Evolutionary conservation across 2,888 invertebrate genomes (phyloP).

Genomic region (Junonia oenone): DNA sequence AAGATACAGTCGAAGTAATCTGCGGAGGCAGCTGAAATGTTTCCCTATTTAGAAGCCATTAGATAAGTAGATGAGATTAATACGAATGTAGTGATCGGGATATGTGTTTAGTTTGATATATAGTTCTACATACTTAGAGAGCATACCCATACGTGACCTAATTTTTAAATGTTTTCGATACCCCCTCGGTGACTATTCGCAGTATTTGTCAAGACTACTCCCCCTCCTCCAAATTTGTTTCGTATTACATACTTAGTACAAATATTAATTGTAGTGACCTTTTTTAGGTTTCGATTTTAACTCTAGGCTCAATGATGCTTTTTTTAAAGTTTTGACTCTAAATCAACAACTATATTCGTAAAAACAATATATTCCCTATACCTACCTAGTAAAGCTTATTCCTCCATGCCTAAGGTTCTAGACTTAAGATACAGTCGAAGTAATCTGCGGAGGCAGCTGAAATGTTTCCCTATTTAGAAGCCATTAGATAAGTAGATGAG

Average conservation of each 20-base stretch:
- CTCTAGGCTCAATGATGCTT: no score
- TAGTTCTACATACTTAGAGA: no score
- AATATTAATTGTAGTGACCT: no score
- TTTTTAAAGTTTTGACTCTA: no score
- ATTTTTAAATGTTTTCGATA: no score
- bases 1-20: constrained; percentile 1
- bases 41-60: not conserved
- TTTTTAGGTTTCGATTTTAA: no score
- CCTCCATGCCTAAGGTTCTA: not conserved
- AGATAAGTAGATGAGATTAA: not conserved
- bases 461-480: not conserved
- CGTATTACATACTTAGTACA: no score
- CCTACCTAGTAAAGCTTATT: not conserved
- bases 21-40: not conserved
- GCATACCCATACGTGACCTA: no score
- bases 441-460: not conserved
- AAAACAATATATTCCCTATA: not conserved
- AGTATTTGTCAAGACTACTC: no score
- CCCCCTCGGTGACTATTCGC: no score
- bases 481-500: not conserved
- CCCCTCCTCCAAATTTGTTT: no score
- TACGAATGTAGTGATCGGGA: not conserved
- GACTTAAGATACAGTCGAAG: constrained; percentile 1
- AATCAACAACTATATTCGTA: no score
- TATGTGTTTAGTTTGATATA: not conserved